Conservation (phyloP, 2,797 vertebrate genomes). For the Sphenopsis melanotis region DNA sequence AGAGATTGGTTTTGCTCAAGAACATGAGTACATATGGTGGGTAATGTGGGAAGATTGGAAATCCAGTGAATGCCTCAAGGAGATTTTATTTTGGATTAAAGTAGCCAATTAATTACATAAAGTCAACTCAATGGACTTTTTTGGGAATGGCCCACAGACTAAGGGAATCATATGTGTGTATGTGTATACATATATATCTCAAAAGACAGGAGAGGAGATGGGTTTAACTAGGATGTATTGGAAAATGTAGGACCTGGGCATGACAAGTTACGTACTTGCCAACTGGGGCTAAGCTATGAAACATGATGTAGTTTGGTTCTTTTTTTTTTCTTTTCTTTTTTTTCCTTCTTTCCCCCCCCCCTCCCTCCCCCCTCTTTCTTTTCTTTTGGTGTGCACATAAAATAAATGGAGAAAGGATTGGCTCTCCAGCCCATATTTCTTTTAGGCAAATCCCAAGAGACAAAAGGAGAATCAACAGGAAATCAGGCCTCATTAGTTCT, state of each 20-base stretch:
- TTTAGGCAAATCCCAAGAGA: neutral
- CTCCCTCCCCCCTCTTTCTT: too few species aligned
- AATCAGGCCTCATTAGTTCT: neutral
- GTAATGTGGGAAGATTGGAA: neutral
- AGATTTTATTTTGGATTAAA: neutral
- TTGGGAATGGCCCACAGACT: neutral
- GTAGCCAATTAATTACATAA: neutral
- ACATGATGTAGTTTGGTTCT: neutral
- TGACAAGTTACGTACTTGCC: neutral
- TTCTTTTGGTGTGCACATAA: neutral
- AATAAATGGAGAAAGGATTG: neutral
- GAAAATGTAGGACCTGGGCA: neutral
- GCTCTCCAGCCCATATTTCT: neutral
- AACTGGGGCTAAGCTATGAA: neutral
- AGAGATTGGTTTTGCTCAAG: neutral
- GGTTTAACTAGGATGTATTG: neutral
- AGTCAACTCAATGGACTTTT: neutral
- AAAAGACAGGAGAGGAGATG: neutral
- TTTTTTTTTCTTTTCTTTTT: rapidly evolving
- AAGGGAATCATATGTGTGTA: neutral
- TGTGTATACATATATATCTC: neutral
- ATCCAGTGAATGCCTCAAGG: neutral
- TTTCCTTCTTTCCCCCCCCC: neutral
- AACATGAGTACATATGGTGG: neutral
- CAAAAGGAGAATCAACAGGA: constrained; percentile 18